These are phyloP conservation scores for Brachionichthys hirsutus DNA, from an alignment of 2,113 vertebrate species.

Conservation along the genomic window DNA sequence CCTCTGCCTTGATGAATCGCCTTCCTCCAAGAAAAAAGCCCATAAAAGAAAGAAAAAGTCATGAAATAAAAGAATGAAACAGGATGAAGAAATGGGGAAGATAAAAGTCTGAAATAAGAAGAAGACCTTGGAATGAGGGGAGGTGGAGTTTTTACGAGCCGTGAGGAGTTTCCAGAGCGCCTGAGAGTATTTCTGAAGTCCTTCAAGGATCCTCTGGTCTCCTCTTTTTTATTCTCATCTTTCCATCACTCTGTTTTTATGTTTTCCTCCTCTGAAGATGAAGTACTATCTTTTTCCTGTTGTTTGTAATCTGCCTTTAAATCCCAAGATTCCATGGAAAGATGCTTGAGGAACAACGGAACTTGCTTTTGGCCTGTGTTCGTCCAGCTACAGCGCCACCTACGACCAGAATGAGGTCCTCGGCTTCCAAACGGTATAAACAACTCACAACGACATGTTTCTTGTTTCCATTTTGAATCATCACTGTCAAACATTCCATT, in stretches of 20 bases:
- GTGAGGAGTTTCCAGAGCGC: constrained; percentile 44
- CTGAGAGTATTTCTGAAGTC: constrained; percentile 35
- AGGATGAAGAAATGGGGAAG: not conserved
- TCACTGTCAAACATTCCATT: too few relatives aligned
- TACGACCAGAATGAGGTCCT: too few relatives aligned
- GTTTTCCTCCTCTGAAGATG: not conserved
- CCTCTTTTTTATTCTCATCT: constrained; percentile 17
- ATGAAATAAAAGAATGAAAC: constrained; percentile 57
- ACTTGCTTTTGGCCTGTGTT: too few relatives aligned
- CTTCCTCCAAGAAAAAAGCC: constrained; percentile 30
- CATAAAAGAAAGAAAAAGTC: constrained; percentile 55
- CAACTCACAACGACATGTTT: too few relatives aligned
- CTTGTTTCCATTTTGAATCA: too few relatives aligned
- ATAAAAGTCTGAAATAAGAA: not conserved
- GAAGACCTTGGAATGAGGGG: constrained; percentile 20
- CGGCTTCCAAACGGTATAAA: too few relatives aligned
- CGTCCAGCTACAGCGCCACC: too few relatives aligned
- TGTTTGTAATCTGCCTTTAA: too few relatives aligned
- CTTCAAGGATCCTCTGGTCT: constrained; percentile 45
- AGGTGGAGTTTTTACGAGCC: constrained; percentile 46
- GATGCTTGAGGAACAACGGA: too few relatives aligned
- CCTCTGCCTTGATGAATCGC: constrained; percentile 46
- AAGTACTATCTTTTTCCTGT: not conserved
- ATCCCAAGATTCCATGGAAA: too few relatives aligned
- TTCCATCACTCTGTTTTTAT: not conserved